Evolutionary conservation across 2,888 invertebrate species (phyloP).

Genomic region (Nomada hirtipes): DNA sequence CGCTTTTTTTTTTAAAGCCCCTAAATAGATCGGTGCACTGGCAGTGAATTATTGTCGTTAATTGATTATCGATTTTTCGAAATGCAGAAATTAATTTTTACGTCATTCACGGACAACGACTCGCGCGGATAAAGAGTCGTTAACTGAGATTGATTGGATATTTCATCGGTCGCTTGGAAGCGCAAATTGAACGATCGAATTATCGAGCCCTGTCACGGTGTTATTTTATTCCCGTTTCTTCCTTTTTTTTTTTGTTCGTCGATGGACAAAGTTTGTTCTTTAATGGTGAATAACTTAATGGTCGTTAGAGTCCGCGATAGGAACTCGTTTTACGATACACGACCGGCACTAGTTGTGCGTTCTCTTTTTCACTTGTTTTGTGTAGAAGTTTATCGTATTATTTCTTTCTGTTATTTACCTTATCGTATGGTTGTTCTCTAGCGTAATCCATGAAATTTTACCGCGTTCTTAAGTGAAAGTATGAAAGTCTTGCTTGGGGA

Average conservation of each 20-base stretch:
- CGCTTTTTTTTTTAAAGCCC: background rate
- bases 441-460: too few species aligned
- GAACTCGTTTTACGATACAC: background rate
- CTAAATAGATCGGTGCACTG: background rate
- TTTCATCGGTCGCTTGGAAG: background rate
- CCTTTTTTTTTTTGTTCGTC: background rate
- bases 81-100: slow-evolving; percentile 17
- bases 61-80: slow-evolving; percentile 13
- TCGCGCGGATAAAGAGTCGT: slow-evolving; percentile 9
- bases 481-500: too few species aligned
- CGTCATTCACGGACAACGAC: background rate
- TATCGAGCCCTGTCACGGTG: background rate
- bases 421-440: too few species aligned
- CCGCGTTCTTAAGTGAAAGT: too few species aligned
- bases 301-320: background rate
- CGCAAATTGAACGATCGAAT: slow-evolving; percentile 14
- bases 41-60: background rate
- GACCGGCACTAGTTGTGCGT: background rate
- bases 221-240: background rate
- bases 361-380: background rate
- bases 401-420: too few species aligned
- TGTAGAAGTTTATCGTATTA: background rate
- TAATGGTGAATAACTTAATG: background rate
- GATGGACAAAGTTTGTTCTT: background rate
- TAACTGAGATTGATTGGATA: slow-evolving; percentile 28